Base-by-base conservation (phyloP, 2,113 vertebrate genomes). In the Junco hyemalis region DNA sequence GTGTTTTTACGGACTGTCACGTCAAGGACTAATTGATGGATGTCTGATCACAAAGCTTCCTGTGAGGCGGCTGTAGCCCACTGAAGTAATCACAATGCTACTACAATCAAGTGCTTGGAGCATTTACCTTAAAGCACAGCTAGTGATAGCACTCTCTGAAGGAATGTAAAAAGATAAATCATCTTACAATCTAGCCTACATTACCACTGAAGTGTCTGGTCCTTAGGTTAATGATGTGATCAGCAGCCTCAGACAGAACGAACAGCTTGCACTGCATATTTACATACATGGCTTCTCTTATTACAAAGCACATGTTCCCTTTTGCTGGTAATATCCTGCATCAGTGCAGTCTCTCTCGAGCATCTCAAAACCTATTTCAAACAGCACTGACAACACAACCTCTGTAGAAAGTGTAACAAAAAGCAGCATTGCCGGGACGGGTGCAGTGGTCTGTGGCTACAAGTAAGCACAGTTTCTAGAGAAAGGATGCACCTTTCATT, bases 41-140 rank as follows among this genome's bases (percentile, higher is more conserved):
- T 86, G 68, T 70, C 63, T 93, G 71, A 95, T 96, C 63, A 66
- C 36, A 92, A 81, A 86, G 88, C 82, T 94, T 96, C 66, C 92
- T 90, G 59, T 86, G 54, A 77, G 85, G 54, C 33, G 9, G 36
- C 12, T 40, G 66, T 66, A 94, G 88, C 50, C 80, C 92, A 24
- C 40, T 54, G 54, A 90, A 95, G 63, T 81, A 87, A 93, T 82
- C 65, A 81, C 1, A 18, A 31, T 57, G 38, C 35, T 82, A 51
- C 74, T 35, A 61, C n/a, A 63, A 28, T 69, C 63, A 61, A 86
- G 64, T 29, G 65, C 23, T 68, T 81, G 44, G 23, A 87, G 79
- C 81, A 57, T 88, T 81, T 88, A 71, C 71, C 64, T 86, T 80
- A 90, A 70, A 88, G 48, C 57, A 76, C 25, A 89, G 61, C 9